Percentiles rank a stretch among this genome's conserved stretches.
These are phyloP conservation scores for Pelecanus crispus DNA, from an alignment of 2,113 vertebrate genomes.

Conservation along the genomic window DNA sequence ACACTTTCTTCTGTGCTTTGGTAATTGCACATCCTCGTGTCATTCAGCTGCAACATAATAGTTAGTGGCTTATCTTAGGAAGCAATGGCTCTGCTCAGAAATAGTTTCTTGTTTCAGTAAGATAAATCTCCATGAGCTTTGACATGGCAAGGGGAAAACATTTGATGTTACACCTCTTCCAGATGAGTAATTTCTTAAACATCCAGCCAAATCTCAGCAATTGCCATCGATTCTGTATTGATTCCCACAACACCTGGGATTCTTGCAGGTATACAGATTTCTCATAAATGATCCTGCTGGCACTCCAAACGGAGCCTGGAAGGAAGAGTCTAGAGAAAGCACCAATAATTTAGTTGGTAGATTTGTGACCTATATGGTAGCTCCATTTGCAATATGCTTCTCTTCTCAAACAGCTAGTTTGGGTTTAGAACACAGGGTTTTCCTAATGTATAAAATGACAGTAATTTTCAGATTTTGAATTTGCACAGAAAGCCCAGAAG, in stretches of 20 bases:
- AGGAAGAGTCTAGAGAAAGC: neutral
- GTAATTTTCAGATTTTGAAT: neutral
- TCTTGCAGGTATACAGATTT: neutral
- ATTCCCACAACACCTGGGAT: neutral
- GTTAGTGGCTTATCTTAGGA: neutral
- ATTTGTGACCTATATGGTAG: neutral
- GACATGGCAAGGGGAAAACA: neutral
- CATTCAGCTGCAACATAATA: neutral
- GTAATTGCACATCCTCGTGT: neutral
- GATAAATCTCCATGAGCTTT: neutral
- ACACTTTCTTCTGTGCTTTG: neutral
- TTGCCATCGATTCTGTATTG: neutral
- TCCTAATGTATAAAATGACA: neutral
- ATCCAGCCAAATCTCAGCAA: neutral
- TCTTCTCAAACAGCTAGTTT: neutral
- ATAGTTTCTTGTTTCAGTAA: neutral
- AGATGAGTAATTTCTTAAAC: neutral
- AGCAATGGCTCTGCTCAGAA: neutral
- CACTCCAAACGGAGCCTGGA: neutral
- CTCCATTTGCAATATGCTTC: neutral
- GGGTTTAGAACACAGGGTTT: neutral
- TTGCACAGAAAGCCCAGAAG: neutral
- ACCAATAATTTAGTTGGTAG: neutral
- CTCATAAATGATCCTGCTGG: neutral
- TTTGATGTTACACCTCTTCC: neutral